Conservation (phyloP, 2,797 vertebrate genomes). For the Rhynchonycteris naso region DNA sequence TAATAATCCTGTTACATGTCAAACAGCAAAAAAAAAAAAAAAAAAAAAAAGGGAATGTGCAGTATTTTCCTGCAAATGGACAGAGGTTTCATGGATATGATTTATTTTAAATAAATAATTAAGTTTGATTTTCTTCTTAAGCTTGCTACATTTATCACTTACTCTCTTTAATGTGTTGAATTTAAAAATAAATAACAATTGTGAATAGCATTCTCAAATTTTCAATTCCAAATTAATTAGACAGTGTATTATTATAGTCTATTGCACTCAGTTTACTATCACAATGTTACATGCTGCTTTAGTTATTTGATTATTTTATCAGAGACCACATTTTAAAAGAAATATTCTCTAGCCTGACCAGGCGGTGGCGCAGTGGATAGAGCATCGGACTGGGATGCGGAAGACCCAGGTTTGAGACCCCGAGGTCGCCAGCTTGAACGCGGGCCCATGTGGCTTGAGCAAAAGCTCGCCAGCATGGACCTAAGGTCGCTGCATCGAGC, state of each 20-base stretch:
- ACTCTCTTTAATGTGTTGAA: slow-evolving; percentile 22
- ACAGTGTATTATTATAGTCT: neutral
- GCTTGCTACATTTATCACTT: neutral
- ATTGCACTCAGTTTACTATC: neutral
- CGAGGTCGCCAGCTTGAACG: too few relatives aligned
- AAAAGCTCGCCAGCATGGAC: too few relatives aligned
- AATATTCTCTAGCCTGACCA: too few relatives aligned
- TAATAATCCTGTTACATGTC: neutral
- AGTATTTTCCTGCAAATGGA: neutral
- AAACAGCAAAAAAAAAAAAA: neutral
- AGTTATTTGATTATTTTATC: neutral
- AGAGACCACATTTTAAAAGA: neutral
- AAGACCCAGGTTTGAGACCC: too few relatives aligned
- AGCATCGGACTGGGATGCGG: too few relatives aligned
- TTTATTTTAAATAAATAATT: neutral
- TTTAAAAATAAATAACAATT: neutral
- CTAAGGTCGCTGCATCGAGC: too few relatives aligned
- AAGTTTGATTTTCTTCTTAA: slow-evolving; percentile 36
- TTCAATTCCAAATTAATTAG: neutral
- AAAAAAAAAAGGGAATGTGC: neutral
- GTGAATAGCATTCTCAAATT: neutral
- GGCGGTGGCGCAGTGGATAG: too few relatives aligned
- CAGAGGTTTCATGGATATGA: neutral
- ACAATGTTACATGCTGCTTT: neutral
- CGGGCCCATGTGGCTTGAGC: too few relatives aligned